phyloP scores from a whole-genome alignment of 2,888 invertebrate genomes.

The Drosophila prolongata region DNA sequence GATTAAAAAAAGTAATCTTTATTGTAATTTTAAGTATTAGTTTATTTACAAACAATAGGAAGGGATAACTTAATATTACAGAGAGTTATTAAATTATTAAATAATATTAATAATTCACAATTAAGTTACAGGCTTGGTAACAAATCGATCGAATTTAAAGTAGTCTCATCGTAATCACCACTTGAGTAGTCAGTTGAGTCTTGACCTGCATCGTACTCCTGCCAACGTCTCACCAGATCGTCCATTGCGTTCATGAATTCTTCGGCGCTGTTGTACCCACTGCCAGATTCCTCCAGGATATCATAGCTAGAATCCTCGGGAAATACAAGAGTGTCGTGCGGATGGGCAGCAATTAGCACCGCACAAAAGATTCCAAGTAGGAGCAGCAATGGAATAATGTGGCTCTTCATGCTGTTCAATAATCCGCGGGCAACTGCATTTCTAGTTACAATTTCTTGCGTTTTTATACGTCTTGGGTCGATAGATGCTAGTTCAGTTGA shows the following conservation, averaged over 20 bases:
- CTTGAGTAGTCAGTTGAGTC: neutral
- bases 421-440: constrained; percentile 11
- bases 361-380: neutral
- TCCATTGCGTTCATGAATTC: constrained; percentile 37
- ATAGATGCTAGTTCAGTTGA: neutral
- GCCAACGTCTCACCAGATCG: neutral
- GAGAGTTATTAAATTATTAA: neutral
- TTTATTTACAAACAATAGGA: neutral
- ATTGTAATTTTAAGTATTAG: neutral
- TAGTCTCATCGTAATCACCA: neutral
- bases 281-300: constrained; percentile 1
- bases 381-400: neutral
- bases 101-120: neutral
- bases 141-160: neutral
- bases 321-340: neutral
- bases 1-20: no score
- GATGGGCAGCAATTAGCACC: constrained; percentile 2
- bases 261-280: constrained; percentile 38
- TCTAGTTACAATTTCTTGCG: constrained; percentile 1
- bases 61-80: neutral
- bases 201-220: neutral
- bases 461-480: constrained; percentile 21
- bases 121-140: neutral
- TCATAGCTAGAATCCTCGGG: neutral
- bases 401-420: constrained; percentile 24